Conservation (phyloP, 2,888 invertebrate genomes). For the Onchidella celtica region DNA sequence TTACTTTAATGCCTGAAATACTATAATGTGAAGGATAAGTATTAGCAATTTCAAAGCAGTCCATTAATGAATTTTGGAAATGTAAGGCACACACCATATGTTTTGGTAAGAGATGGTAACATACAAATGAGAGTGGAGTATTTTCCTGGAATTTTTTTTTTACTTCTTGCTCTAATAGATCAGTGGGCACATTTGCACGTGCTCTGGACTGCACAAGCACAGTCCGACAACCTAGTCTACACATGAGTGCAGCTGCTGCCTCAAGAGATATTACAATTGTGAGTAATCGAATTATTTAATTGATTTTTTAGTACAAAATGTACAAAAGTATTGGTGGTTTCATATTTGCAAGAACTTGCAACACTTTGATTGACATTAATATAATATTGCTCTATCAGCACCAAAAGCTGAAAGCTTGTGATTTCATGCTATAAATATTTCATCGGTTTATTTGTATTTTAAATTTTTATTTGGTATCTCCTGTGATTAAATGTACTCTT, state of each 20-base stretch:
- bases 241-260: constrained; percentile 99
- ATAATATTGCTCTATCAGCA: not conserved
- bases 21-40: too few species aligned
- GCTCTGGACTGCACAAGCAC: constrained; percentile 99
- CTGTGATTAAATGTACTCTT: too few species aligned
- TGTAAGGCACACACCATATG: too few species aligned
- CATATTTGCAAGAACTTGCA: not conserved
- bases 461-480: too few species aligned
- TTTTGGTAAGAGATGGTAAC: too few species aligned
- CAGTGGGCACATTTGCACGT: constrained; percentile 98
- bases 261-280: constrained; percentile 95
- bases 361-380: not conserved
- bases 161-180: constrained; percentile 80
- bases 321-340: not conserved
- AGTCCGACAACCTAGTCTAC: constrained; percentile 98
- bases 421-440: too few species aligned
- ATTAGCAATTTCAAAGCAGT: too few species aligned
- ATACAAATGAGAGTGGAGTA: not conserved
- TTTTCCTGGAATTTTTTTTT: not conserved
- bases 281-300: constrained; percentile 48
- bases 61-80: too few species aligned
- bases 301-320: too few species aligned
- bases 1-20: too few species aligned
- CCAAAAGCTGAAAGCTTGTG: not conserved
- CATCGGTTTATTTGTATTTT: too few species aligned